Evolutionary conservation across 2,113 vertebrate species (phyloP).

Genomic region (Terrapene triunguis): DNA sequence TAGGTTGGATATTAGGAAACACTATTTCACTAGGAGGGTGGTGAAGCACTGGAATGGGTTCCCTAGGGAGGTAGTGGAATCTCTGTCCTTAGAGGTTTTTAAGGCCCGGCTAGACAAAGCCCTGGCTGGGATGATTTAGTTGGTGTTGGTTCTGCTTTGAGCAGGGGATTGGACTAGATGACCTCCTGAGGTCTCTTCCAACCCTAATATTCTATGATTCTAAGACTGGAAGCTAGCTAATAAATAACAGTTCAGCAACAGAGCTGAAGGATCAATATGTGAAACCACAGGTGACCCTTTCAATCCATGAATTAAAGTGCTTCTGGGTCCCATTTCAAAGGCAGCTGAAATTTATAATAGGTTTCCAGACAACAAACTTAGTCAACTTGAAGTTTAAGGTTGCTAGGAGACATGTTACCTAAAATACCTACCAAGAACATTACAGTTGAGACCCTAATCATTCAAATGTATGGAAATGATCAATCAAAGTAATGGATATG

Average conservation of each 20-base stretch:
- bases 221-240: not conserved
- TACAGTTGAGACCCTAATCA: not conserved
- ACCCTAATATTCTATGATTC: no score
- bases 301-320: not conserved
- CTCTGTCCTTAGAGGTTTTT: no score
- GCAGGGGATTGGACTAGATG: no score
- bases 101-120: no score
- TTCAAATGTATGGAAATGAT: not conserved
- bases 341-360: slow-evolving; percentile 5
- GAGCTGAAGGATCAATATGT: rapidly evolving
- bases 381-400: slow-evolving; percentile 38
- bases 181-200: no score
- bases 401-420: slow-evolving; percentile 8
- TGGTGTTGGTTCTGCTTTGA: no score
- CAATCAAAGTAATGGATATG: rapidly evolving
- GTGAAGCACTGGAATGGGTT: no score
- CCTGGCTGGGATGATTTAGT: no score
- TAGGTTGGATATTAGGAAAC: no score
- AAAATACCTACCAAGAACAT: slow-evolving; percentile 44
- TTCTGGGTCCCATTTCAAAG: not conserved
- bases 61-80: no score
- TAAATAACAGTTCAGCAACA: not conserved
- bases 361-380: slow-evolving; percentile 2
- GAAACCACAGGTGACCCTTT: not conserved
- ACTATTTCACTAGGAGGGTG: no score